phyloP scores from a whole-genome alignment of 2,113 vertebrate species.

The Rhea americana region DNA sequence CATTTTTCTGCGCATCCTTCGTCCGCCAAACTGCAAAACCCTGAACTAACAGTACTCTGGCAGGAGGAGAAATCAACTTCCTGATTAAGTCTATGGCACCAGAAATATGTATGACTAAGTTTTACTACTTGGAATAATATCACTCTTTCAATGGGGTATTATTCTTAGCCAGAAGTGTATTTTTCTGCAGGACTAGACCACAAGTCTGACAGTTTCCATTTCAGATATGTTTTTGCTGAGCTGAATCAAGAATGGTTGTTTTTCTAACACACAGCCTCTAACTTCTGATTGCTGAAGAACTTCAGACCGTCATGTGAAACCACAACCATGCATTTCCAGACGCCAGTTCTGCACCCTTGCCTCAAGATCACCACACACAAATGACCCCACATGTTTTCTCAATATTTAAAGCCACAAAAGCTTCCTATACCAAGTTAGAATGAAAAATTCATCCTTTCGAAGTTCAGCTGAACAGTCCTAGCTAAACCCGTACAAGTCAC shows the following conservation, averaged over 20 bases:
- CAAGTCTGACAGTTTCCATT: background rate
- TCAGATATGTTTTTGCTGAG: background rate
- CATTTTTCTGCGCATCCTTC: background rate
- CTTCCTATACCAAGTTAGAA: background rate
- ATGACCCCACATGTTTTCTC: background rate
- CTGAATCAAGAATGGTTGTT: background rate
- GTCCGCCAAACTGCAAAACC: background rate
- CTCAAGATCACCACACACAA: background rate
- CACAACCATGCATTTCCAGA: background rate
- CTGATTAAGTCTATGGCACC: background rate
- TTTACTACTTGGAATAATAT: background rate
- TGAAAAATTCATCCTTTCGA: background rate
- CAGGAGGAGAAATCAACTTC: background rate
- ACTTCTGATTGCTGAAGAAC: background rate
- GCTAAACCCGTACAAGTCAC: background rate
- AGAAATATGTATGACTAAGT: rapidly evolving
- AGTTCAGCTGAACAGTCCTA: background rate
- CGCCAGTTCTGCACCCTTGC: background rate
- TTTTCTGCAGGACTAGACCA: background rate
- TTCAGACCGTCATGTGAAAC: background rate
- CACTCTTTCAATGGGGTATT: rapidly evolving
- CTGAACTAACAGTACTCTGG: background rate
- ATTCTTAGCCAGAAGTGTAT: rapidly evolving
- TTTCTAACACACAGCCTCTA: rapidly evolving
- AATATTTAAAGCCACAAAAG: background rate